Percentiles rank a stretch among this genome's conserved stretches.
phyloP scores from a whole-genome alignment of 2,888 invertebrate species.

The Acholoe squamosa region DNA sequence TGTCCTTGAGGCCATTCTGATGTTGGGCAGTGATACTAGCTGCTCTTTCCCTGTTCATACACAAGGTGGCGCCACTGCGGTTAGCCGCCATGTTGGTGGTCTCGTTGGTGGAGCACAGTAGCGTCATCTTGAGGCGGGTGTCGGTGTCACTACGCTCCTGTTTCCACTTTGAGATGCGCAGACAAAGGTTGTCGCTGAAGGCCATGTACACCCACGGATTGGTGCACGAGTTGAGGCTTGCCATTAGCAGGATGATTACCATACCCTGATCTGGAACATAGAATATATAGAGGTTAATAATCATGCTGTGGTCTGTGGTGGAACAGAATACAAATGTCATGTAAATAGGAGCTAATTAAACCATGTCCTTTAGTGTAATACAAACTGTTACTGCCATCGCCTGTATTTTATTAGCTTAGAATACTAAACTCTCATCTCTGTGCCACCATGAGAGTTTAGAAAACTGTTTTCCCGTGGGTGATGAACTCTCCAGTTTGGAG shows the following conservation, averaged over 20 bases:
- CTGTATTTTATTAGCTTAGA: too few relatives aligned
- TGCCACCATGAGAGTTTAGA: too few relatives aligned
- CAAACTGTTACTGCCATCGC: too few relatives aligned
- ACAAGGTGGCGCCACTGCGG: not conserved
- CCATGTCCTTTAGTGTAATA: too few relatives aligned
- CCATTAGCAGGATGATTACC: constrained; percentile 69
- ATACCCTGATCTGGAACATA: constrained; percentile 63
- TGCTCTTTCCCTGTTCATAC: too few relatives aligned
- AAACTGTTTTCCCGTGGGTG: too few relatives aligned
- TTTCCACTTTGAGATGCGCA: not conserved
- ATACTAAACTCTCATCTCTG: too few relatives aligned
- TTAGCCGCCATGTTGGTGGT: not conserved
- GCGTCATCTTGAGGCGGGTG: constrained; percentile 37
- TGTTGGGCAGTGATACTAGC: not conserved
- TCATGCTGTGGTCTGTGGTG: too few relatives aligned
- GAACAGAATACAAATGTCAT: too few relatives aligned
- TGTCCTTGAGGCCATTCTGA: not conserved
- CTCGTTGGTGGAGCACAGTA: not conserved
- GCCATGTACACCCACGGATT: constrained; percentile 71
- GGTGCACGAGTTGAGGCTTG: constrained; percentile 70
- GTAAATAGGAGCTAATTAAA: too few relatives aligned
- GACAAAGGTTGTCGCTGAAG: constrained; percentile 68
- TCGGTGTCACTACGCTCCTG: not conserved
- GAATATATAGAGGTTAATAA: not conserved
- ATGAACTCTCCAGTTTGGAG: too few relatives aligned